Evolutionary conservation across 2,888 invertebrate species (phyloP).

Genomic region (Troides oblongomaculatus): DNA sequence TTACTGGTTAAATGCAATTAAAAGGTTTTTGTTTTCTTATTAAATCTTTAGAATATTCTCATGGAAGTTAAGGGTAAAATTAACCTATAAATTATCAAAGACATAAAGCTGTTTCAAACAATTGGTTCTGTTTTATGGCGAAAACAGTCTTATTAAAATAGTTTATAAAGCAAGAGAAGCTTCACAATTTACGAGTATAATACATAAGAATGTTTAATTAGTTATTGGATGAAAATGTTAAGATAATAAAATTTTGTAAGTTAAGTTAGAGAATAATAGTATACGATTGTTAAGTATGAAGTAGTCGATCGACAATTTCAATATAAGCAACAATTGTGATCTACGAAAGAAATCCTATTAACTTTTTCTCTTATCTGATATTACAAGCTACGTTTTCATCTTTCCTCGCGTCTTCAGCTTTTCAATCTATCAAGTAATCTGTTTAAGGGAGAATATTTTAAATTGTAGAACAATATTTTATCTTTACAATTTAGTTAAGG

Average conservation of each 20-base stretch:
- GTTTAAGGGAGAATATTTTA: not conserved
- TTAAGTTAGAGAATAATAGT: not conserved
- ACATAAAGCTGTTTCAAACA: not conserved
- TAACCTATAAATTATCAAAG: not conserved
- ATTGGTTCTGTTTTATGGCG: not conserved
- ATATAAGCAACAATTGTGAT: slow-evolving; percentile 1
- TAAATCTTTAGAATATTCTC: no score
- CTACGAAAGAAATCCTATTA: not conserved
- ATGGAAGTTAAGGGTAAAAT: not conserved
- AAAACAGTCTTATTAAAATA: not conserved
- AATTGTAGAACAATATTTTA: not conserved
- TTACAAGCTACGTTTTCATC: not conserved
- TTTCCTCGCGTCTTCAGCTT: not conserved
- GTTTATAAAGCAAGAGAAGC: not conserved
- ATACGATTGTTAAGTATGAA: not conserved
- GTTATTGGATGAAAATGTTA: not conserved
- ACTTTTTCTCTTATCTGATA: not conserved
- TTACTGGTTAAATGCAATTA: no score
- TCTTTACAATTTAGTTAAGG: not conserved
- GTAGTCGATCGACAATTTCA: not conserved
- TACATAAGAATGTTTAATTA: not conserved
- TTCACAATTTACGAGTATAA: not conserved
- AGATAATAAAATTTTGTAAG: not conserved
- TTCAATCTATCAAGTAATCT: not conserved
- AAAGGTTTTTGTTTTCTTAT: no score